Evolutionary conservation across 2,888 invertebrate genomes (phyloP).

Genomic region (Campoplex nolae): DNA sequence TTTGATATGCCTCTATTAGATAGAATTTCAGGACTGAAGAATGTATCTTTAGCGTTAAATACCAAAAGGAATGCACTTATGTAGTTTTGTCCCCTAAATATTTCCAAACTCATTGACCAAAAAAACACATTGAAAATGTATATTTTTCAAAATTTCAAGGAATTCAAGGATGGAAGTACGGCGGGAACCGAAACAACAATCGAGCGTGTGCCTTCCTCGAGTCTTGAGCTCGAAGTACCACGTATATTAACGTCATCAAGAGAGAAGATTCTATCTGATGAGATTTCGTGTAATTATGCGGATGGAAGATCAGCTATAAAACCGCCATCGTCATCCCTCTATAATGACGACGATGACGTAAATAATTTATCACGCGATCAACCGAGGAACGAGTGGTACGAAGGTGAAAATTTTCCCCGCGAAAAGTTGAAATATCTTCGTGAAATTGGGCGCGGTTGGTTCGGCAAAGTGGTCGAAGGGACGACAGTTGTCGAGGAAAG

Average conservation of each 20-base stretch:
- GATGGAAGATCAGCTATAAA: conserved; percentile 73
- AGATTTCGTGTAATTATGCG: conserved; percentile 77
- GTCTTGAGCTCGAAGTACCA: conserved; percentile 80
- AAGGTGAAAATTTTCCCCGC: conserved; percentile 86
- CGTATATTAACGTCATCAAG: conserved; percentile 67
- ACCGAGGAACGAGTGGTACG: conserved; percentile 80
- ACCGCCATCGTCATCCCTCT: conserved; percentile 75
- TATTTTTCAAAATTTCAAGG: conserved; percentile 74
- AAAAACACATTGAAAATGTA: neutral
- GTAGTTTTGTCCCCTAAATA: conserved; percentile 36
- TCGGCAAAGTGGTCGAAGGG: conserved; percentile 94
- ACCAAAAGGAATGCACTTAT: conserved; percentile 45
- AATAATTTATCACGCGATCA: conserved; percentile 73
- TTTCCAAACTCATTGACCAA: neutral
- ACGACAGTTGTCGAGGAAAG: conserved; percentile 85
- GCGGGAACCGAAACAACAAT: conserved; percentile 77
- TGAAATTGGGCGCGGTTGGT: conserved; percentile 94
- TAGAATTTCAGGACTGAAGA: conserved; percentile 41
- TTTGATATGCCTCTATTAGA: conserved; percentile 28
- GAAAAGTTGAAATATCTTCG: conserved; percentile 92
- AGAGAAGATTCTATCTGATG: conserved; percentile 81
- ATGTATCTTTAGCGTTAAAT: conserved; percentile 6
- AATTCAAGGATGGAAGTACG: conserved; percentile 81
- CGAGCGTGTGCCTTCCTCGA: conserved; percentile 76
- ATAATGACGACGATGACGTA: conserved; percentile 68